Conservation (phyloP, 2,888 invertebrate genomes). For the Microplitis deprimator region DNA sequence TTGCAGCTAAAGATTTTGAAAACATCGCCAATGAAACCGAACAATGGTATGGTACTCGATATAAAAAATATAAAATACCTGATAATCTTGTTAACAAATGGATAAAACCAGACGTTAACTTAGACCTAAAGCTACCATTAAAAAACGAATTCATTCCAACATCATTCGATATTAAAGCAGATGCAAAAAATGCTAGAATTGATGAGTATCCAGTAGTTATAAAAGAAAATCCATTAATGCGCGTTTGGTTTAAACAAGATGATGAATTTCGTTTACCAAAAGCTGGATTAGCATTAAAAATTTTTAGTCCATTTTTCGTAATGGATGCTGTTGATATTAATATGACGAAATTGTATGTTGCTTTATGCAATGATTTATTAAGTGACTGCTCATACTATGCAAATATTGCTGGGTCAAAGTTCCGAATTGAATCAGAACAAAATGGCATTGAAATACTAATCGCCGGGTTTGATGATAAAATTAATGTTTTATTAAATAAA, state of each 20-base stretch:
- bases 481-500: slow-evolving; percentile 85
- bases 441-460: slow-evolving; percentile 87
- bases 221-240: slow-evolving; percentile 84
- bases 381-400: slow-evolving; percentile 96
- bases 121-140: slow-evolving; percentile 82
- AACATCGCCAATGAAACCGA: slow-evolving; percentile 81
- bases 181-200: slow-evolving; percentile 60
- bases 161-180: slow-evolving; percentile 79
- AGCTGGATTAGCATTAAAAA: slow-evolving; percentile 84
- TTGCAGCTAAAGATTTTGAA: slow-evolving; percentile 86
- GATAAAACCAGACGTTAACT: slow-evolving; percentile 77
- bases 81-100: slow-evolving; percentile 78
- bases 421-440: slow-evolving; percentile 84
- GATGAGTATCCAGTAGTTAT: slow-evolving; percentile 80
- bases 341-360: slow-evolving; percentile 87
- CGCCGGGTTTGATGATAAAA: slow-evolving; percentile 93
- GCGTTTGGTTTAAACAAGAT: slow-evolving; percentile 97
- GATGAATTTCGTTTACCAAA: slow-evolving; percentile 92
- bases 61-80: slow-evolving; percentile 81
- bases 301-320: slow-evolving; percentile 89
- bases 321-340: slow-evolving; percentile 88
- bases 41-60: slow-evolving; percentile 94
- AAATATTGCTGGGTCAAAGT: slow-evolving; percentile 87
- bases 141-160: slow-evolving; percentile 95
- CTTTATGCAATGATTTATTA: slow-evolving; percentile 86